These are phyloP conservation scores for Lepus europaeus DNA, from an alignment of 2,113 vertebrate genomes.

Conservation along the genomic window DNA sequence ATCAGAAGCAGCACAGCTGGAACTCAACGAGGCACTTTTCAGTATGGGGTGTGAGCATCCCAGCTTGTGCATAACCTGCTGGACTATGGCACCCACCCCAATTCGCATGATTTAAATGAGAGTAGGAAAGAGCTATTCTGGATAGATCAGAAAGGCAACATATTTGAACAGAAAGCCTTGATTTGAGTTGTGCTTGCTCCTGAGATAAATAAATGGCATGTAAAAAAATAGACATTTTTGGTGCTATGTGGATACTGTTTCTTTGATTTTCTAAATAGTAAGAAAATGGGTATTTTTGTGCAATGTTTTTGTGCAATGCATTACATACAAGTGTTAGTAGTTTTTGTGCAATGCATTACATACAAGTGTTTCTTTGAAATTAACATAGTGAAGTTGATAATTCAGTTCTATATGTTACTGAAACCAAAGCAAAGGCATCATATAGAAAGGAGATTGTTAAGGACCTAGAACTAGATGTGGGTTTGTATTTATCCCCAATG, in stretches of 20 bases:
- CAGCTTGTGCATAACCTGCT: too few species aligned
- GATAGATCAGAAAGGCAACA: background rate
- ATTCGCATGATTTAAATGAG: slow-evolving; percentile 26
- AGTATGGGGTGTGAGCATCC: too few species aligned
- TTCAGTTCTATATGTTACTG: background rate
- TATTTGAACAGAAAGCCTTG: background rate
- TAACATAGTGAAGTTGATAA: background rate
- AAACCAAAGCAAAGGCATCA: background rate
- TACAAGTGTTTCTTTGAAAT: background rate
- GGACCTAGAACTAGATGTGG: background rate
- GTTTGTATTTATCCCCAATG: background rate
- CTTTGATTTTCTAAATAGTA: background rate
- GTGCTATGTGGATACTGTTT: background rate
- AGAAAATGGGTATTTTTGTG: background rate
- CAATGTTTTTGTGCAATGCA: background rate
- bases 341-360: background rate
- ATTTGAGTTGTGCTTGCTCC: background rate
- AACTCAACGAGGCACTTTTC: too few species aligned
- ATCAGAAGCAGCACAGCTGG: too few species aligned
- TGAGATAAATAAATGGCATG: background rate
- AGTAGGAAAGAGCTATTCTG: background rate
- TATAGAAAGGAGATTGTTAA: background rate
- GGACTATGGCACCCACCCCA: too few species aligned
- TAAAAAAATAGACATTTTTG: background rate
- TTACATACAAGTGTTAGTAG: background rate